A percentile compares a stretch with the other conserved stretches of the same genome.
Conservation (phyloP, 2,113 vertebrate genomes). For the Propithecus coquereli region DNA sequence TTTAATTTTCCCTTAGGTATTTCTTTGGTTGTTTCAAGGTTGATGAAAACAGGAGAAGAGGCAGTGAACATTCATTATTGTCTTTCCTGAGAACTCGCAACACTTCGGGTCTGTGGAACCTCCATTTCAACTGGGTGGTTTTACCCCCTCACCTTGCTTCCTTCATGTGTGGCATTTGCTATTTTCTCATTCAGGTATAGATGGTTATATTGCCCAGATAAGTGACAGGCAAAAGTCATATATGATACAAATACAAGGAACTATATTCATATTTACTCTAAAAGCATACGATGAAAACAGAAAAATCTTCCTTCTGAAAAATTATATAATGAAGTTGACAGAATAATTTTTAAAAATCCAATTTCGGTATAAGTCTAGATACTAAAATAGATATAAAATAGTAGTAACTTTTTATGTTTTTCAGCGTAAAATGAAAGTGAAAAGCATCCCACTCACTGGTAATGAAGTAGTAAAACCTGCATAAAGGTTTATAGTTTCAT, state of each 20-base stretch:
- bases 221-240: background rate
- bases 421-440: constrained; percentile 65
- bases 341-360: constrained; percentile 46
- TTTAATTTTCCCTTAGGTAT: background rate
- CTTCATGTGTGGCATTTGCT: background rate
- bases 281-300: constrained; percentile 43
- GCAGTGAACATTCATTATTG: background rate
- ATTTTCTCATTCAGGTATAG: background rate
- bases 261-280: constrained; percentile 33
- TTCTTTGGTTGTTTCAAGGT: background rate
- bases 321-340: constrained; percentile 60
- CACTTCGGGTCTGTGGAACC: background rate
- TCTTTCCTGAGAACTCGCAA: background rate
- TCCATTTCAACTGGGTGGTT: background rate
- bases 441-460: constrained; percentile 34
- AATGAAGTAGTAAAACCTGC: constrained; percentile 57
- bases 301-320: constrained; percentile 49
- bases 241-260: background rate
- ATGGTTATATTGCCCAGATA: background rate
- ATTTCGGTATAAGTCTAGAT: constrained; percentile 61
- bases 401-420: constrained; percentile 61
- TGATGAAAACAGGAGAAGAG: background rate
- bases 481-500: constrained; percentile 57
- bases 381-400: constrained; percentile 64
- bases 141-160: background rate